phyloP scores from a whole-genome alignment of 2,113 vertebrate genomes.

The Cynoglossus semilaevis region DNA sequence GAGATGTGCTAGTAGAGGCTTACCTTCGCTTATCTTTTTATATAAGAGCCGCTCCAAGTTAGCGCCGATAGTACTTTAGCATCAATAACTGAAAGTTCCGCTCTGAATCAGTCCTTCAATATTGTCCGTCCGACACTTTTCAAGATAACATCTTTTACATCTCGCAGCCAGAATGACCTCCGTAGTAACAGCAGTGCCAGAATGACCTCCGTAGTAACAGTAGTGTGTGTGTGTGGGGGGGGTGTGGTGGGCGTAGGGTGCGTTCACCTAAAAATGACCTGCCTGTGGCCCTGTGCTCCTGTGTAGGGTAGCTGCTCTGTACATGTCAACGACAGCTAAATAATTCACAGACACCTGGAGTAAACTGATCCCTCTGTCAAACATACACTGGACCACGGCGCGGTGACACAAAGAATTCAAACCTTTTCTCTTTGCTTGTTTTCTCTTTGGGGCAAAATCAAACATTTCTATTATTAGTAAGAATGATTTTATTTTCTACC shows the following conservation, averaged over 20 bases:
- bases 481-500: not conserved
- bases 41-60: constrained; percentile 32
- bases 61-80: constrained; percentile 7
- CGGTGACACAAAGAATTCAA: not conserved
- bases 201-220: too few species aligned
- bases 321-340: constrained; percentile 68
- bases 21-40: constrained; percentile 60
- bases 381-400: constrained; percentile 35
- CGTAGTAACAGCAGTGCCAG: too few species aligned
- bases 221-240: too few species aligned
- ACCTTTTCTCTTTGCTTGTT: not conserved
- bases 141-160: constrained; percentile 27
- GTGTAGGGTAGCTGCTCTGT: constrained; percentile 40
- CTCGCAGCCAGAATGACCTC: constrained; percentile 46
- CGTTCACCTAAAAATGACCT: constrained; percentile 9
- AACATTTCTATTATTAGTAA: constrained; percentile 4
- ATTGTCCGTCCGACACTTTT: constrained; percentile 24
- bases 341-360: constrained; percentile 68
- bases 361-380: constrained; percentile 53
- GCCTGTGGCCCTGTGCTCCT: constrained; percentile 4
- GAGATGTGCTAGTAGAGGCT: constrained; percentile 28
- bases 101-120: constrained; percentile 39
- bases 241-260: too few species aligned
- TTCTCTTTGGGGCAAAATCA: constrained; percentile 14
- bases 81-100: constrained; percentile 23